Evolutionary conservation across 2,888 invertebrate species (phyloP).

Genomic region (Serrognathus titanus): DNA sequence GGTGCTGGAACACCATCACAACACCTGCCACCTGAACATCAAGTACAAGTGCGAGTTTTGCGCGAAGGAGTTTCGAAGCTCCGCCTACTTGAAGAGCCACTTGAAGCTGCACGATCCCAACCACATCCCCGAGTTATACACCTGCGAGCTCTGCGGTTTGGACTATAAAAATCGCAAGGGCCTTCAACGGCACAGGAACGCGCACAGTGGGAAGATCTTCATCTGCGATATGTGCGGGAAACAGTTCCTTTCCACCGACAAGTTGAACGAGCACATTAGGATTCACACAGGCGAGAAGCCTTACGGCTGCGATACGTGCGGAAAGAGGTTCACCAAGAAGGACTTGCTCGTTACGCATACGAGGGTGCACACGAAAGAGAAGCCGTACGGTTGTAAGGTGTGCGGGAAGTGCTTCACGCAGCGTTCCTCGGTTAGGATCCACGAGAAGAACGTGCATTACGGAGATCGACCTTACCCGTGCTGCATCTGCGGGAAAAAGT

Average conservation of each 20-base stretch:
- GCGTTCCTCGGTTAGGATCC: conserved; percentile 6
- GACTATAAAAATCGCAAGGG: conserved; percentile 43
- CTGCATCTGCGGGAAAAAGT: conserved; percentile 52
- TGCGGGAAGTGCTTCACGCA: conserved; percentile 45
- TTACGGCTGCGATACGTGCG: conserved; percentile 15
- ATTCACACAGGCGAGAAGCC: conserved; percentile 19
- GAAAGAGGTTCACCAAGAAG: conserved; percentile 33
- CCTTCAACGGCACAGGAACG: conserved; percentile 44
- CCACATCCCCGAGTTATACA: neutral
- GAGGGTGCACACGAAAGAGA: conserved; percentile 38
- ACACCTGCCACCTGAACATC: conserved; percentile 19
- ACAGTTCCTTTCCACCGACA: conserved; percentile 8
- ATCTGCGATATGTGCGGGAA: conserved; percentile 34
- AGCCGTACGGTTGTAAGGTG: conserved; percentile 51
- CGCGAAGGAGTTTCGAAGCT: conserved; percentile 43
- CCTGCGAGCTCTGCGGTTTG: conserved; percentile 11
- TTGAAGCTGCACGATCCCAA: conserved; percentile 28
- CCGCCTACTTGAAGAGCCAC: conserved; percentile 38
- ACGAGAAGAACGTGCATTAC: conserved; percentile 39
- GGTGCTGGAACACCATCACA: neutral
- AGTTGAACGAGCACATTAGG: conserved; percentile 20
- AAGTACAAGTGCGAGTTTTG: conserved; percentile 46
- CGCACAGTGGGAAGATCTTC: conserved; percentile 47
- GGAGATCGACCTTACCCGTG: conserved; percentile 53
- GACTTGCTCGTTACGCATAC: conserved; percentile 50